A percentile compares a stretch with the other conserved stretches of the same genome.
Evolutionary conservation across 2,797 vertebrate genomes (phyloP).

Genomic region (Schizopygopsis pylzovi): DNA sequence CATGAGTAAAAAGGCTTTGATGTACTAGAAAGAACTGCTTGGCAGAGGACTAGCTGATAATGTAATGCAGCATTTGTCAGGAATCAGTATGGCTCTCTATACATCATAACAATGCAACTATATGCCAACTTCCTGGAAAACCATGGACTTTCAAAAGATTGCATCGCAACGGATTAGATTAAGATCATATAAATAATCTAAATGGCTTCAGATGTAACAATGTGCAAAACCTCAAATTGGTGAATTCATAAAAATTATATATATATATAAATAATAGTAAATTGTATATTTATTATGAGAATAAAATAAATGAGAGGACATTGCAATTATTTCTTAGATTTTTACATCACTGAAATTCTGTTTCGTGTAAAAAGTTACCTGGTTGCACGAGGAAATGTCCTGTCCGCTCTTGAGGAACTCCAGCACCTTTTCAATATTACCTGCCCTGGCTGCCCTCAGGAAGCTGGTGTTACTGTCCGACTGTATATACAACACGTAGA

Average conservation of each 20-base stretch:
- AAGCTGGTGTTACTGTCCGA: slow-evolving; percentile 92
- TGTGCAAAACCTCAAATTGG: background rate
- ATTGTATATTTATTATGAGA: background rate
- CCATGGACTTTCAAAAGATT: background rate
- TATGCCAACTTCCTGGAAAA: background rate
- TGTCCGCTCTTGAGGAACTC: slow-evolving; percentile 87
- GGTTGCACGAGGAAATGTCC: slow-evolving; percentile 88
- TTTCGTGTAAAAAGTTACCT: slow-evolving; percentile 73
- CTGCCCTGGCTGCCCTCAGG: slow-evolving; percentile 85
- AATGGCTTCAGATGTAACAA: background rate
- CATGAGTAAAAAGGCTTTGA: slow-evolving; percentile 33
- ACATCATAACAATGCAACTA: background rate
- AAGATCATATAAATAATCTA: background rate
- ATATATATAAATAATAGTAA: too few relatives aligned
- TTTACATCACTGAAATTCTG: background rate
- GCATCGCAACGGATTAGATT: background rate
- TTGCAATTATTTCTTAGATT: background rate
- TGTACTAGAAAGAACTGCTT: slow-evolving; percentile 27
- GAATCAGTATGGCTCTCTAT: background rate
- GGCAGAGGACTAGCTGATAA: slow-evolving; percentile 12
- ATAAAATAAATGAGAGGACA: background rate
- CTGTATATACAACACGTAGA: slow-evolving; percentile 64
- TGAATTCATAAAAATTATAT: background rate
- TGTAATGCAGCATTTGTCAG: slow-evolving; percentile 7
- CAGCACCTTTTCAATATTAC: slow-evolving; percentile 88